phyloP scores from a whole-genome alignment of 1,140 invertebrate genomes.

The Subanguina moxae region DNA sequence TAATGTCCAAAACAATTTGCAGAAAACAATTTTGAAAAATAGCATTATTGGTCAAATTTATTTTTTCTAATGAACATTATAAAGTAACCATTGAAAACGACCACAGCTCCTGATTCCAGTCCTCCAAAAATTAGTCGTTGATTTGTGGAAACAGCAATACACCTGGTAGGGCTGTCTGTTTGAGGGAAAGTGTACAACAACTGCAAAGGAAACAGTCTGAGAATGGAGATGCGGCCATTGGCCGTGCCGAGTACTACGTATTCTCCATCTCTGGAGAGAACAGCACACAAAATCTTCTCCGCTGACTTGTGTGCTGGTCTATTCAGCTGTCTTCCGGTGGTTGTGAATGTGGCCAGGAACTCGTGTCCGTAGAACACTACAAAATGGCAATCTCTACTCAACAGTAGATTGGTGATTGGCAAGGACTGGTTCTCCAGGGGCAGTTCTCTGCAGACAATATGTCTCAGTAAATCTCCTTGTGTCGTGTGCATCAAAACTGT shows the following conservation, averaged over 20 bases:
- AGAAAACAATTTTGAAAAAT: too few species aligned
- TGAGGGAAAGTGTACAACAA: constrained; percentile 89
- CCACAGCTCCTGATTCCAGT: constrained; percentile 88
- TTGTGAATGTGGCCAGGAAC: constrained; percentile 68
- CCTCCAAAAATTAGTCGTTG: constrained; percentile 88
- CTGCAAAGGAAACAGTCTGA: constrained; percentile 92
- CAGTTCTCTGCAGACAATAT: constrained; percentile 58
- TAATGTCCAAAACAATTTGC: too few species aligned
- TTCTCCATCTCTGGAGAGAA: constrained; percentile 91
- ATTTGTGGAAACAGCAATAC: constrained; percentile 52
- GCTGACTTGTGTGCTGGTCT: constrained; percentile 60
- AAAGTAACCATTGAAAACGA: constrained; percentile 78
- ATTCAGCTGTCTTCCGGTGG: constrained; percentile 78
- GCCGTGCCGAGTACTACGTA: constrained; percentile 86
- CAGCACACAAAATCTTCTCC: constrained; percentile 72
- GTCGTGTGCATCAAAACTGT: constrained; percentile 93
- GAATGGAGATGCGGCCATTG: constrained; percentile 92
- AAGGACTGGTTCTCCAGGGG: not conserved
- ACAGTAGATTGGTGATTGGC: constrained; percentile 34
- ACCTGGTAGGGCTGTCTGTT: constrained; percentile 51
- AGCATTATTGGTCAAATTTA: too few species aligned
- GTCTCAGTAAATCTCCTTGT: constrained; percentile 83
- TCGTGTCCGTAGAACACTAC: constrained; percentile 77
- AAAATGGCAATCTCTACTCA: constrained; percentile 92
- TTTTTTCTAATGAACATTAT: not conserved